Conservation (phyloP, 2,113 vertebrate genomes). For the Muntiacus reevesi region DNA sequence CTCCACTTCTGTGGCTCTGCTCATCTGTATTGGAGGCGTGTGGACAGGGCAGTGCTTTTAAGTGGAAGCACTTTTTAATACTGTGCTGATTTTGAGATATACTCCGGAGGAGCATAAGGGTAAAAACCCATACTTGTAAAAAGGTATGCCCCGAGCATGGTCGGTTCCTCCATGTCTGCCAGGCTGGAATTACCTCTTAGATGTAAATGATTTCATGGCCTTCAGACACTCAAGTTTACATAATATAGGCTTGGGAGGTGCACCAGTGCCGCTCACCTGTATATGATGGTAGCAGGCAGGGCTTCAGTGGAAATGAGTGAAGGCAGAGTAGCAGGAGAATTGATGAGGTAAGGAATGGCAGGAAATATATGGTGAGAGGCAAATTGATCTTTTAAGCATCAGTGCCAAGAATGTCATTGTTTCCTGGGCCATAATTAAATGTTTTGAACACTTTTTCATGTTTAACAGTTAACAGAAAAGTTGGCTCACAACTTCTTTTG, state of each 20-base stretch:
- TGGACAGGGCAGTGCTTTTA: not conserved
- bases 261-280: not conserved
- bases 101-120: not conserved
- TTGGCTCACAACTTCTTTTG: not conserved
- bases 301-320: not conserved
- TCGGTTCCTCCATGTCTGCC: not conserved
- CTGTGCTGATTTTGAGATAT: constrained; percentile 26
- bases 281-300: not conserved
- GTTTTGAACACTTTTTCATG: not conserved
- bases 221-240: not conserved
- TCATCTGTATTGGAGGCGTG: not conserved
- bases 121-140: constrained; percentile 12
- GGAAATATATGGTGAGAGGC: not conserved
- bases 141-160: not conserved
- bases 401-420: not conserved
- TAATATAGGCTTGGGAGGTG: constrained; percentile 18
- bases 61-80: not conserved
- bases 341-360: not conserved
- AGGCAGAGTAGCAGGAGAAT: not conserved
- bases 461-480: not conserved
- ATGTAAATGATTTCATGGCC: constrained; percentile 43
- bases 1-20: not conserved
- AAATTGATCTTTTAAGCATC: not conserved
- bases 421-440: not conserved
- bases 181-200: constrained; percentile 43